Percentiles rank a stretch among this genome's conserved stretches.
Conservation (phyloP, 30 jellyfish, hydroid and myxozoan genomes). For the Catostylus mosaicus region DNA sequence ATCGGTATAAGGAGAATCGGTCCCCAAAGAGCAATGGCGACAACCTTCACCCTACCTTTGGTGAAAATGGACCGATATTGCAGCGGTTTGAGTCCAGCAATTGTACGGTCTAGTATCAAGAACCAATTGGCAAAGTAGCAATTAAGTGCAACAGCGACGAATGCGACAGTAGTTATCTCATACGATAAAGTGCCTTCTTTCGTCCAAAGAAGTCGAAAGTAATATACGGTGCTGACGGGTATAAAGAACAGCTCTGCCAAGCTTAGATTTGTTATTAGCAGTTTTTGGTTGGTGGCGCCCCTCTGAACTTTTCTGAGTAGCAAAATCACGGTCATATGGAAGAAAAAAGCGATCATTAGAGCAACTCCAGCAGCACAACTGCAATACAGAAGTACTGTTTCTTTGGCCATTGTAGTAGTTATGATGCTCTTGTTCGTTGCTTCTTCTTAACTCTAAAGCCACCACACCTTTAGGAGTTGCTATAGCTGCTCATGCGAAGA, state of each 20-base stretch:
- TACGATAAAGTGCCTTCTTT: constrained; percentile 25
- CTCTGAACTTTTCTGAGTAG: constrained; percentile 15
- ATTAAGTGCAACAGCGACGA: constrained; percentile 16
- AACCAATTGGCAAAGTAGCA: constrained; percentile 50
- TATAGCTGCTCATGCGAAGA: too few species aligned
- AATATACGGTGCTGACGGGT: constrained; percentile 25
- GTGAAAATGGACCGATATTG: constrained; percentile 23
- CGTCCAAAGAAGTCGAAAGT: constrained; percentile 25
- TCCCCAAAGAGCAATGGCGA: constrained; percentile 32
- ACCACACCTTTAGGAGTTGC: too few species aligned
- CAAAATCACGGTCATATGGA: constrained; percentile 7
- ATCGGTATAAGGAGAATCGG: constrained; percentile 44
- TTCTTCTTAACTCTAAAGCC: too few species aligned
- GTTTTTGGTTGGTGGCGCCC: constrained; percentile 34
- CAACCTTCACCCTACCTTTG: constrained; percentile 28
- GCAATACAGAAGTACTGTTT: not conserved
- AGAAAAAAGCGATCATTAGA: constrained; percentile 9
- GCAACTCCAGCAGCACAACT: constrained; percentile 16
- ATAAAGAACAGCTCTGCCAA: constrained; percentile 27
- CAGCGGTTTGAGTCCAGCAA: constrained; percentile 45
- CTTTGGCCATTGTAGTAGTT: constrained; percentile 5
- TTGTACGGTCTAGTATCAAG: constrained; percentile 37
- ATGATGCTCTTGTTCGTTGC: too few species aligned
- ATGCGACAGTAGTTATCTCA: constrained; percentile 25
- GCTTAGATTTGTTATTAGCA: constrained; percentile 38